Base-by-base conservation (phyloP, 1,140 invertebrate genomes). In the Cephus cinctus region DNA sequence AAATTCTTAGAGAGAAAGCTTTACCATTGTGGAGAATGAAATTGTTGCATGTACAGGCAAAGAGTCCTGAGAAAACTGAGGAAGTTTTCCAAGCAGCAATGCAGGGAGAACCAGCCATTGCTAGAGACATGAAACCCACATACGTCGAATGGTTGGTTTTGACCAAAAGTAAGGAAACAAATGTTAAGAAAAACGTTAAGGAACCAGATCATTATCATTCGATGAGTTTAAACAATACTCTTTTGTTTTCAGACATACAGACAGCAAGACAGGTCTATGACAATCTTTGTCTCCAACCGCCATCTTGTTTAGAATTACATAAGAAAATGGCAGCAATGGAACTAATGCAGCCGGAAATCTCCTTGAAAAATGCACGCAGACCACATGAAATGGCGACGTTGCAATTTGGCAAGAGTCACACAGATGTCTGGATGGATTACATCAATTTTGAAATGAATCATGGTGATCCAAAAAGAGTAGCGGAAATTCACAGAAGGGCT, bases 351-450 rank as follows among this genome's bases (percentile, higher is more conserved):
- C 67, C 73, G 2, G 59, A 65, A 18, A 50, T 71, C 11, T 66
- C 65, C 23, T 5, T 71, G 5, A 65, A 75, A 53, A 39, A 65
- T 44, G 45, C 71, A 6, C 67, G 79, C 35, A 63, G 65, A 49
- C 73, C 72, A 38, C 63, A 80, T 52, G 71, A 80, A 51, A 62
- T 76, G 21, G 69, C 77, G 0, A 71, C 62, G 4, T 50, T 71
- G 48, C 76, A 80, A 47, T 80, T 83, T 67, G 79, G 83, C 6
- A 73, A 69, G 53, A 65, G 57, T 18, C 65, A 77, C 52, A 62
- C 63, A 40, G 77, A 81, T 56, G 65, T 85, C 8, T 86, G 83
- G 83, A 65, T 85, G 32, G 73, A 81, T 50, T 82, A 78, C 48
- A 74, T 83, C 11, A 69, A 67, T 16, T 81, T 83, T 55, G 82